phyloP scores from a whole-genome alignment of 2,797 vertebrate genomes.

The Acanthornis magna region DNA sequence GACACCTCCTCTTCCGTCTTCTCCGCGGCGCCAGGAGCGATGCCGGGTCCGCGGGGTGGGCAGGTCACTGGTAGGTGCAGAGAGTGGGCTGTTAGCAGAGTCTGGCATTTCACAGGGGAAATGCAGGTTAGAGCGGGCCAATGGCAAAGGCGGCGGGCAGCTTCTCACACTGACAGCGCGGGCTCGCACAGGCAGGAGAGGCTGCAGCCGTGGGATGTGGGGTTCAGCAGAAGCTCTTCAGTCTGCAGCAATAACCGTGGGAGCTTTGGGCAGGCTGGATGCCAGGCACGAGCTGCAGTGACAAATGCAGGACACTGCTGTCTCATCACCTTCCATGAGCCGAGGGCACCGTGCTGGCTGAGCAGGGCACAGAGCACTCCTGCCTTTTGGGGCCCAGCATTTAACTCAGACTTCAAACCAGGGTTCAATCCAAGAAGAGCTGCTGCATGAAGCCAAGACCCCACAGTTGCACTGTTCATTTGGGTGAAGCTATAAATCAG shows the following conservation, averaged over 20 bases:
- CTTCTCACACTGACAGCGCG: background rate
- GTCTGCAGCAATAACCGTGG: fast-evolving
- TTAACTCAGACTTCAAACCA: background rate
- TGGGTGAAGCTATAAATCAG: background rate
- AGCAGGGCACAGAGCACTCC: background rate
- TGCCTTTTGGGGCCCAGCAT: background rate
- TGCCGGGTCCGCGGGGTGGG: background rate
- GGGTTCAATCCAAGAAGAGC: background rate
- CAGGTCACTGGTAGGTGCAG: slow-evolving; percentile 42
- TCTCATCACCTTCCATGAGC: fast-evolving
- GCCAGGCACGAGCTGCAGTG: background rate
- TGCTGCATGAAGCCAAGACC: slow-evolving; percentile 29
- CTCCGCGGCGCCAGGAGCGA: background rate
- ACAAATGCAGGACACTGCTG: background rate
- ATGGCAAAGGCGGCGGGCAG: background rate
- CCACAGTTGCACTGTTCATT: background rate
- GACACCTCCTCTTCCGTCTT: slow-evolving; percentile 34
- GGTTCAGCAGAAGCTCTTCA: background rate
- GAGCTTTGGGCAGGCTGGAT: background rate
- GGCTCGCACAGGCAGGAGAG: background rate
- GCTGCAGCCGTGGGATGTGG: background rate
- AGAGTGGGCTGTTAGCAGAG: slow-evolving; percentile 52
- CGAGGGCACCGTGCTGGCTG: background rate
- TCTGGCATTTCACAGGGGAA: slow-evolving; percentile 5
- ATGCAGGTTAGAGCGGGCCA: background rate